Evolutionary conservation across 35 echinoderm and acorn worm species (phyloP).

Genomic region (Acanthaster planci): DNA sequence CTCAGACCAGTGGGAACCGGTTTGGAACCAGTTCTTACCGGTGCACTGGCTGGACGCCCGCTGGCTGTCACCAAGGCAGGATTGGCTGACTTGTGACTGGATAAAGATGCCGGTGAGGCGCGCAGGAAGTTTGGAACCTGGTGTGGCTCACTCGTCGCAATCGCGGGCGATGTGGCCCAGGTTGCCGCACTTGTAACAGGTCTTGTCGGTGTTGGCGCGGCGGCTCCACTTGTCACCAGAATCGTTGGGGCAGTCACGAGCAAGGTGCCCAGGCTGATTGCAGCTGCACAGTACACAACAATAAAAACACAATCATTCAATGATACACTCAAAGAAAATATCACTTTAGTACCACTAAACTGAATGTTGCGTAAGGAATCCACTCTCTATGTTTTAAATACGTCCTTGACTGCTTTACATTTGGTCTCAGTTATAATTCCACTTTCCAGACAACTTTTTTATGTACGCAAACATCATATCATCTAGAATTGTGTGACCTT

Average conservation of each 20-base stretch:
- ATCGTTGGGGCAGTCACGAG: slow-evolving; percentile 5
- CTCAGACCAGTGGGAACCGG: slow-evolving; percentile 24
- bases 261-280: neutral
- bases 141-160: neutral
- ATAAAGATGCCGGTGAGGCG: slow-evolving; percentile 9
- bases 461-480: too few relatives aligned
- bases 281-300: neutral
- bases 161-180: slow-evolving; percentile 1
- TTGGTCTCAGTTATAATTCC: too few relatives aligned
- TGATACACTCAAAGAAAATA: too few relatives aligned
- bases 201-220: slow-evolving; percentile 4
- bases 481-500: too few relatives aligned
- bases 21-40: slow-evolving; percentile 1
- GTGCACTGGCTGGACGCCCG: neutral
- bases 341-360: too few relatives aligned
- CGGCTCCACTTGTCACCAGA: neutral
- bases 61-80: neutral
- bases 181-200: slow-evolving; percentile 12
- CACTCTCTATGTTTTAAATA: too few relatives aligned
- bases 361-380: too few relatives aligned
- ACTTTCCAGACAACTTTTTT: too few relatives aligned
- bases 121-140: slow-evolving; percentile 15
- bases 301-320: too few relatives aligned
- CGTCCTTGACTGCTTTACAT: too few relatives aligned
- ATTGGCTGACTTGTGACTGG: slow-evolving; percentile 2